phyloP scores from a whole-genome alignment of 2,797 vertebrate genomes.

The Galago senegalensis region DNA sequence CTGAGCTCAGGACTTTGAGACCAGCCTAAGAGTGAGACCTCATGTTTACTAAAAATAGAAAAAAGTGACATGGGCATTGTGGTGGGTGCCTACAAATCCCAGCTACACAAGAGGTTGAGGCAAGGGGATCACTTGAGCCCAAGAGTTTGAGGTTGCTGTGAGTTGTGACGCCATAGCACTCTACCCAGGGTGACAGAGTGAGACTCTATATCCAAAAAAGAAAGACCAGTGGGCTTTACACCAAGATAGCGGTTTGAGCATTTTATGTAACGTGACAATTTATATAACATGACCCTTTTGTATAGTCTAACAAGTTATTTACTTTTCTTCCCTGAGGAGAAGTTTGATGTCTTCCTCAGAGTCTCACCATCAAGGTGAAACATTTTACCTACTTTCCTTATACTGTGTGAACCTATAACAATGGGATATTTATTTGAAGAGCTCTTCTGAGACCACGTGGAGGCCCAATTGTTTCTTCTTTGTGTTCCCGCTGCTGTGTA shows the following conservation, averaged over 20 bases:
- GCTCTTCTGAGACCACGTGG: background rate
- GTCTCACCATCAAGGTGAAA: background rate
- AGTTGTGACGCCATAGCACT: too few species aligned
- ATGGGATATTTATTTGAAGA: background rate
- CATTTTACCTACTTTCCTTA: background rate
- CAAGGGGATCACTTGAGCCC: too few species aligned
- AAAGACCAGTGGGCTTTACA: background rate
- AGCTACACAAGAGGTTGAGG: too few species aligned
- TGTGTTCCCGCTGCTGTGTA: background rate
- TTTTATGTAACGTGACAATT: background rate
- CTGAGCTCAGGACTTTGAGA: too few species aligned
- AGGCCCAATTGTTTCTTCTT: background rate
- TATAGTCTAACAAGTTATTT: background rate
- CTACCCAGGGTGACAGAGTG: too few species aligned
- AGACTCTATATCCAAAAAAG: too few species aligned
- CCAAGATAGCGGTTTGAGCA: background rate
- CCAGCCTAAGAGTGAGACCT: too few species aligned
- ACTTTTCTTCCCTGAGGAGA: background rate
- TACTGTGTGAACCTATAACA: background rate
- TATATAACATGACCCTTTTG: background rate
- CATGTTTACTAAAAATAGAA: too few species aligned
- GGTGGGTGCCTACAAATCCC: too few species aligned
- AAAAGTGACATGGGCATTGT: too few species aligned
- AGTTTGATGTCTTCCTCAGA: constrained; percentile 34
- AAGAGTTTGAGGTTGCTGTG: too few species aligned